Evolutionary conservation across 2,113 vertebrate genomes (phyloP), one percentile per base, ranked within the genome.

Genomic region (Dipodomys spectabilis): DNA sequence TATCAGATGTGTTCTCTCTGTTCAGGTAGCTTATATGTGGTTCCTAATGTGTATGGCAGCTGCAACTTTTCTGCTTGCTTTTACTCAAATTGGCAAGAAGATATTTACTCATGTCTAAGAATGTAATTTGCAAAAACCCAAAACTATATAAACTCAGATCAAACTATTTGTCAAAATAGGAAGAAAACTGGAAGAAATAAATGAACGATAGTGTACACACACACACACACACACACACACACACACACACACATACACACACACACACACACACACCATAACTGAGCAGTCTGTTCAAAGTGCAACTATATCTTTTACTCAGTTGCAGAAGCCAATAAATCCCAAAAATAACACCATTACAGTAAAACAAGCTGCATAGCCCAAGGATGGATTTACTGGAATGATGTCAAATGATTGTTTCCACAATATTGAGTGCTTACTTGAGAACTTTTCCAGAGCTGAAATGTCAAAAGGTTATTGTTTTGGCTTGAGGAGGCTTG

Each of bases 391-490:
- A 98, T 95, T 98, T 98, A 96, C 96, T 93, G 93, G 90, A 95
- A 97, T 95, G 94, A 97, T 97, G 97, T 96, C 96, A 97, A 93
- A 86, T 96, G 96, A 97, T 95, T 95, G 95, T 97, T 98, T 97
- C 95, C 93, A 77, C 95, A 92, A 90, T 92, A 94, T 83, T 96
- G 95, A 97, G 95, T 96, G 94, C 94, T 97, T 97, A 95, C 95
- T 97, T 97, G 93, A 97, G 95, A 92, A 90, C 65, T 97, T 98
- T 97, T 92, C 92, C 77, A 97, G 95, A 92, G 72, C 64, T 67
- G 57, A 91, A 69, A 79, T 74, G 88, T 90, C 88, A 86, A 91
- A 96, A 96, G 85, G 90, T 96, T 97, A 96, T 96, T 96, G 69
- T 96, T 97, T 91, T 86, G 96, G 78, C n/a, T 90, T 96, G 94